These are phyloP conservation scores for Aphidius colemani DNA, from an alignment of 2,888 invertebrate species.

Conservation along the genomic window DNA sequence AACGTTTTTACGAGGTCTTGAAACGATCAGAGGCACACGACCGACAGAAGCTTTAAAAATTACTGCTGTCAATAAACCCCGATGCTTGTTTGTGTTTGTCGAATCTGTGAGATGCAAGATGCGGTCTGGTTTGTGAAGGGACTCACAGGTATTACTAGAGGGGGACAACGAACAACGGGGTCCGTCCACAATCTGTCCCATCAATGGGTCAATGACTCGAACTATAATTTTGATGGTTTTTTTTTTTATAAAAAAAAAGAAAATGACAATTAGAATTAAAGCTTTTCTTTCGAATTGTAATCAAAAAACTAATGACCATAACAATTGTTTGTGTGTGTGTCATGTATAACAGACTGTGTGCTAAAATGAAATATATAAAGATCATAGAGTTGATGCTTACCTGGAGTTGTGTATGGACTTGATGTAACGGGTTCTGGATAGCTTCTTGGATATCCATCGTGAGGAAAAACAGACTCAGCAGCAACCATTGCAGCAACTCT, in stretches of 20 bases:
- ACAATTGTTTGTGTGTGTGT: background rate
- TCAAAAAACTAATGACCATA: background rate
- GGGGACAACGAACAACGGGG: constrained; percentile 36
- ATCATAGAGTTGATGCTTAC: constrained; percentile 63
- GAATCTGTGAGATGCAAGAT: constrained; percentile 52
- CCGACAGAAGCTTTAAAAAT: constrained; percentile 56
- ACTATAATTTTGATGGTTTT: constrained; percentile 3
- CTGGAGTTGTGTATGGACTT: constrained; percentile 80
- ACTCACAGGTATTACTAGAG: constrained; percentile 24
- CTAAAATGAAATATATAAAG: background rate
- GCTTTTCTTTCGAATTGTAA: constrained; percentile 36
- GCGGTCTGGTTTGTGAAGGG: constrained; percentile 42
- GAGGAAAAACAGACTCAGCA: constrained; percentile 70
- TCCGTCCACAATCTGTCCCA: constrained; percentile 34
- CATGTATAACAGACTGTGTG: background rate
- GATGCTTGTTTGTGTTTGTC: constrained; percentile 49
- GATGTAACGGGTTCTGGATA: constrained; percentile 76
- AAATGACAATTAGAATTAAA: constrained; percentile 30
- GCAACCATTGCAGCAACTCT: constrained; percentile 66
- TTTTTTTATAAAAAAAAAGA: constrained; percentile 1
- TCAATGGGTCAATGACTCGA: constrained; percentile 15
- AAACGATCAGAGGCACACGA: constrained; percentile 60
- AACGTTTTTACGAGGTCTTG: constrained; percentile 50
- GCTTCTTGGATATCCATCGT: constrained; percentile 77
- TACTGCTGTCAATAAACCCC: constrained; percentile 61